These are phyloP conservation scores for Anoplolepis gracilipes DNA, from an alignment of 1,140 invertebrate species.

Conservation along the genomic window DNA sequence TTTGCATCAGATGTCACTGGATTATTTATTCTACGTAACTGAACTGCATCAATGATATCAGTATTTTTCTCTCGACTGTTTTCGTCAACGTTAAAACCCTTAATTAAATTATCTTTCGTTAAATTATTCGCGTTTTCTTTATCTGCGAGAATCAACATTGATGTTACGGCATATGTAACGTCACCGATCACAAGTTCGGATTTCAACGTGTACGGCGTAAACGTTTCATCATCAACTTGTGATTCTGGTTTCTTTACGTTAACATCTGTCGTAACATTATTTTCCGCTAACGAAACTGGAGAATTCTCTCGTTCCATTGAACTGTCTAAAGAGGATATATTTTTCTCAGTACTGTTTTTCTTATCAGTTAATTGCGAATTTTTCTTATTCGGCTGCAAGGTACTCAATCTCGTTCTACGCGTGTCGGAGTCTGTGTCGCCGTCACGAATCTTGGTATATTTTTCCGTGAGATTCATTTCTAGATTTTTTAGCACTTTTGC, in stretches of 20 bases:
- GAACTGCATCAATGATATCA: slow-evolving; percentile 82
- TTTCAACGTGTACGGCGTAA: slow-evolving; percentile 60
- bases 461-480: slow-evolving; percentile 71
- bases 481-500: slow-evolving; percentile 76
- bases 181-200: slow-evolving; percentile 81
- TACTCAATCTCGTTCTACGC: slow-evolving; percentile 41
- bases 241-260: not conserved
- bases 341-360: not conserved
- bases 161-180: slow-evolving; percentile 81
- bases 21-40: slow-evolving; percentile 77
- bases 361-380: not conserved
- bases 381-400: slow-evolving; percentile 4
- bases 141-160: slow-evolving; percentile 76
- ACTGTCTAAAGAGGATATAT: slow-evolving; percentile 10
- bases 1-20: slow-evolving; percentile 61
- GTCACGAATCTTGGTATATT: slow-evolving; percentile 59
- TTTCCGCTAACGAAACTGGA: not conserved
- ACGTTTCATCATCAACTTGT: not conserved
- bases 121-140: slow-evolving; percentile 54
- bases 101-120: slow-evolving; percentile 49
- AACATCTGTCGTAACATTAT: not conserved
- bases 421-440: slow-evolving; percentile 65
- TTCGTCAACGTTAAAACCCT: slow-evolving; percentile 41
- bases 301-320: slow-evolving; percentile 62
- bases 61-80: slow-evolving; percentile 78